These are phyloP conservation scores for Euzetes globulus DNA, from an alignment of 2,888 invertebrate species.

Conservation along the genomic window DNA sequence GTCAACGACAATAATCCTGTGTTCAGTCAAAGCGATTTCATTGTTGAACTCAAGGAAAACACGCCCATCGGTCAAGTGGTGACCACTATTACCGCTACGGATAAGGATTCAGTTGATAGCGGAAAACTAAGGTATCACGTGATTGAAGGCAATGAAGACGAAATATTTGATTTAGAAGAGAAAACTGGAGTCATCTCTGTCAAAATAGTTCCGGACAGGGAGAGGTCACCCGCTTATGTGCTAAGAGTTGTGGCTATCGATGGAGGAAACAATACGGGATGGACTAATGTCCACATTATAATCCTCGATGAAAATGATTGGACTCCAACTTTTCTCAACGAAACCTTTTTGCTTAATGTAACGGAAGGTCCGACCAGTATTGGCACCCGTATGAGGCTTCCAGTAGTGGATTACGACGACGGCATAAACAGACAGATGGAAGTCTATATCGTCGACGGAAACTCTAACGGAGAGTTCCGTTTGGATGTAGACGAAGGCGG, in stretches of 20 bases:
- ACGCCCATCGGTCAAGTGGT: slow-evolving; percentile 43
- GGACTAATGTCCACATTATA: slow-evolving; percentile 42
- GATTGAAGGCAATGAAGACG: slow-evolving; percentile 41
- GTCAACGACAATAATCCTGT: slow-evolving; percentile 44
- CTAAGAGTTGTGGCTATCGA: slow-evolving; percentile 42
- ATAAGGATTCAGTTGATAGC: slow-evolving; percentile 43
- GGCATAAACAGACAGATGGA: slow-evolving; percentile 44
- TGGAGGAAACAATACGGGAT: slow-evolving; percentile 42
- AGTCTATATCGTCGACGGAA: slow-evolving; percentile 43
- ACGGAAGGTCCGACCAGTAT: slow-evolving; percentile 43
- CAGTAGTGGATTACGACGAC: slow-evolving; percentile 59
- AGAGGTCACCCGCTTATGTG: slow-evolving; percentile 41
- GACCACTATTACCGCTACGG: slow-evolving; percentile 42
- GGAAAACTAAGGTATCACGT: slow-evolving; percentile 43
- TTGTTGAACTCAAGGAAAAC: slow-evolving; percentile 44
- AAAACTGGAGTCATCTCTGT: slow-evolving; percentile 42
- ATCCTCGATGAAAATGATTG: slow-evolving; percentile 44
- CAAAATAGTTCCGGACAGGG: slow-evolving; percentile 41
- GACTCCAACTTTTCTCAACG: slow-evolving; percentile 43
- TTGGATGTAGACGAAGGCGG: slow-evolving; percentile 42
- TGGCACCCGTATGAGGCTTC: slow-evolving; percentile 41
- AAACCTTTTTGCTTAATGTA: slow-evolving; percentile 43
- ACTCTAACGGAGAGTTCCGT: slow-evolving; percentile 42
- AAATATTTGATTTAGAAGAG: slow-evolving; percentile 42
- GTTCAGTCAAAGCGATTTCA: slow-evolving; percentile 43